Base-by-base conservation (phyloP, 2,888 invertebrate species). In the Anticlea derivata region DNA sequence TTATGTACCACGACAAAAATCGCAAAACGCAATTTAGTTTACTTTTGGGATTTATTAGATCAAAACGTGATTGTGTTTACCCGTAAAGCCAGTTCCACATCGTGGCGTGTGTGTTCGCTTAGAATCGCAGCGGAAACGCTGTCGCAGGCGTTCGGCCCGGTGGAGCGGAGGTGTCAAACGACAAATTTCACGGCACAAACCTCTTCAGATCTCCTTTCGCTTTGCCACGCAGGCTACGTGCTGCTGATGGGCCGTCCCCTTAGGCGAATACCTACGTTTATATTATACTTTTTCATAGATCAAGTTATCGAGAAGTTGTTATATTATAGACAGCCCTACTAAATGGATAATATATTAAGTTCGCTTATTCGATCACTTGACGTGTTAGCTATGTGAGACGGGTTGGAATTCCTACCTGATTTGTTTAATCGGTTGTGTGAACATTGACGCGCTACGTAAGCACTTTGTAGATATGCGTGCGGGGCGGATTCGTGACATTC, bases 101-200 rank as follows among this genome's bases (percentile, higher is more conserved):
- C 61, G 63, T 54, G 47, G 59, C 59, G 55, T 66, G 65, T 65
- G 63, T 64, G 66, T 60, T 71, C 66, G 65, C 63, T 70, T 73
- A 74, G 71, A 74, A 78, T 79, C 75, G 73, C 70, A 74, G 65
- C 72, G 74, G 69, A 78, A 80, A 73, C 70, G 68, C 60, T 66
- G 70, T 69, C 68, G 66, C 67, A 66, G 61, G 67, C 70, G 65
- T 58, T 58, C 68, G 60, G 68, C 60, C 62, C 72, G 75, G 47
- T 74, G 71, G 67, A 81, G 81, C 80, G 74, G 50, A 75, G 78
- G 78, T 82, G 82, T 83, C 81, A 80, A 75, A 78, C 78, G 82
- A 75, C 78, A 81, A 80, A 83, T 80, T 79, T 82, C 79, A 78
- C 76, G 73, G 70, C 68, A 68, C 67, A 62, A 69, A 65, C 67